These are phyloP conservation scores for Archilochus colubris DNA, from an alignment of 2,113 vertebrate species.

Conservation along the genomic window DNA sequence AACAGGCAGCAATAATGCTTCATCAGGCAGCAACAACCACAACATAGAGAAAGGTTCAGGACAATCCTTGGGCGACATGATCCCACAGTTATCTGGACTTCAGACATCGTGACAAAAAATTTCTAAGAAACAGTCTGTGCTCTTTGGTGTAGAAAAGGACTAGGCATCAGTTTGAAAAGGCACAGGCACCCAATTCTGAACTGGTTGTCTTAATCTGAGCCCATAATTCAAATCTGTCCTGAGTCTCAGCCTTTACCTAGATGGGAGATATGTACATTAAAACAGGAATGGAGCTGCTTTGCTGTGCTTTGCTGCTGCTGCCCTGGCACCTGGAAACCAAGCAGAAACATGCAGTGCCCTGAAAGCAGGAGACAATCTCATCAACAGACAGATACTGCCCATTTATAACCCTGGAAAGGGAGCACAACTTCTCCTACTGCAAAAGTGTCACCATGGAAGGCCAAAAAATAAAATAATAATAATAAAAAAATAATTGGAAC, in stretches of 20 bases:
- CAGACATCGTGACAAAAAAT: neutral
- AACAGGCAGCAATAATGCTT: neutral
- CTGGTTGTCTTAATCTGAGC: neutral
- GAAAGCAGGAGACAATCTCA: neutral
- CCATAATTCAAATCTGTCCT: neutral
- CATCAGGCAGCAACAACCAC: neutral
- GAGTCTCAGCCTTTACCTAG: neutral
- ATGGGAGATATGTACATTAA: neutral
- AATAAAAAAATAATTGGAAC: neutral
- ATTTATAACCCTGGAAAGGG: neutral
- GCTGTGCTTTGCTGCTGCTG: neutral
- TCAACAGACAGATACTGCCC: neutral
- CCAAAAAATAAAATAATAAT: no score
- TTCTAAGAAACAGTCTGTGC: neutral
- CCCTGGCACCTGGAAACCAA: neutral
- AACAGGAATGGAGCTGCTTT: neutral
- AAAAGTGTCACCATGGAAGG: neutral
- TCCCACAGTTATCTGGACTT: neutral
- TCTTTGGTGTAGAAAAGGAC: neutral
- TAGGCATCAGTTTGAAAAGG: neutral
- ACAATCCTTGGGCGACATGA: neutral
- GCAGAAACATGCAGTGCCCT: neutral
- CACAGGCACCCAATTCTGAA: neutral
- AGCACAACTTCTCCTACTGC: neutral
- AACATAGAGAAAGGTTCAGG: neutral